Evolutionary conservation across 2,113 vertebrate species (phyloP), one percentile per base, ranked within the genome.

Genomic region (Salvelinus namaycush): DNA sequence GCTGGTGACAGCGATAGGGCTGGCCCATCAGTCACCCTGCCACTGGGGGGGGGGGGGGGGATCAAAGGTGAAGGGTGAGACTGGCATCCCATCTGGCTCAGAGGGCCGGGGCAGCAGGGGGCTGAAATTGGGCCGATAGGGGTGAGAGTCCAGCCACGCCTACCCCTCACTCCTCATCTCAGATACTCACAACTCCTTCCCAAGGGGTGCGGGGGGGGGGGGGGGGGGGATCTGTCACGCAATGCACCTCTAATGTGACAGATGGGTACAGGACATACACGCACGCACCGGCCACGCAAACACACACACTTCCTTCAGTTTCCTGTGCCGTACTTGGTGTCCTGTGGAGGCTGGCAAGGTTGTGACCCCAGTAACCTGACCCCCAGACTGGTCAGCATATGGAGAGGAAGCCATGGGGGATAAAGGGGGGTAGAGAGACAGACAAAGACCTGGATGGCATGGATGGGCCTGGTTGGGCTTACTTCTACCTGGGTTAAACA

Each of bases 81-180:
- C 80, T 89, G 83, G 93, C 88, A 90, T 87, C 91, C 93, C 93
- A 94, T 94, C 93, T 94, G 93, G 87, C 82, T 89, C 86, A 78
- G 75, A 68, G 60, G 72, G 70, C 78, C 72, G 12, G 71, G 60
- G 18, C 12, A 62, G 29, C 71, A 31, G 44, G 76, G 73, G 86
- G 72, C 67, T 16, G 70, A 7, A 29, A 31, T 48, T 74, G 73
- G 88, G 73, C 65, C 9, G 68, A n/a, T 24, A 68, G 29, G 65
- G 39, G 24, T 54, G 74, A 13, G 88, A 86, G 88, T 81, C 81
- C 87, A 87, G 75, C 87, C 79, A 81, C 81, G 13, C 81, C 86
- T 83, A 79, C 80, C 87, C 87, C 91, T 90, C 89, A 91, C 78
- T 81, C 86, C 91, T 88, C 88, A 90, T 90, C 66, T 0, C 78